Evolutionary conservation across 2,888 invertebrate species (phyloP), one percentile per base, ranked within the genome.

Genomic region (Microdon myrmicae): DNA sequence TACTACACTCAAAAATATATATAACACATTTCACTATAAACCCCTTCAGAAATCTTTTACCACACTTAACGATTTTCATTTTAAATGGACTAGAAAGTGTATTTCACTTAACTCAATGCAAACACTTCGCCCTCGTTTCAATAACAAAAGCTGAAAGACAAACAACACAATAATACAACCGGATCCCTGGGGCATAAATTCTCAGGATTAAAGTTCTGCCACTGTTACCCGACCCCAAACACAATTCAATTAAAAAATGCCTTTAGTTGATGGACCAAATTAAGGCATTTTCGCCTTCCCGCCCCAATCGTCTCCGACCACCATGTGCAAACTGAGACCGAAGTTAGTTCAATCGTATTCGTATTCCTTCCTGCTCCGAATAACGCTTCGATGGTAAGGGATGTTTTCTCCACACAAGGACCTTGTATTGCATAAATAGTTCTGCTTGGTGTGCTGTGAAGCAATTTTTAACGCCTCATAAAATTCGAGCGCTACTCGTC

Each of bases 391-490:
- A 56, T 51, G 32, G 26, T 45, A 19, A 22, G 37, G 14, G 14
- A 8, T 9, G 28, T 16, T 32, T 13, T 38, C 25, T 26, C 19
- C 28, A 25, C n/a, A 22, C 19, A 20, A n/a, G n/a, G 23, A 4
- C 23, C 16, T 26, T 4, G 1, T 28, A 20, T 22, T 48, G 44
- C 49, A 61, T 34, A 43, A 26, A 43, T 35, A 41, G 39, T 39
- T 45, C 29, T 58, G 64, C 45, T 64, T 47, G 64, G 51, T 58
- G 51, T 58, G 51, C 58, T 58, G 58, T 58, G 58, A 64, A 64
- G 58, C 58, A 58, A 64, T 64, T 64, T 64, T 64, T 64, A 64
- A 64, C 64, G 64, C 58, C 51, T 58, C 64, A 64, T 64, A 58
- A 64, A 64, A 37, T 45, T 58, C 35, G 41, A 64, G 64, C 58